Percentiles rank a stretch among this genome's conserved stretches.
These are phyloP conservation scores for Tangara arthus DNA, from an alignment of 2,797 vertebrate species.

Conservation along the genomic window DNA sequence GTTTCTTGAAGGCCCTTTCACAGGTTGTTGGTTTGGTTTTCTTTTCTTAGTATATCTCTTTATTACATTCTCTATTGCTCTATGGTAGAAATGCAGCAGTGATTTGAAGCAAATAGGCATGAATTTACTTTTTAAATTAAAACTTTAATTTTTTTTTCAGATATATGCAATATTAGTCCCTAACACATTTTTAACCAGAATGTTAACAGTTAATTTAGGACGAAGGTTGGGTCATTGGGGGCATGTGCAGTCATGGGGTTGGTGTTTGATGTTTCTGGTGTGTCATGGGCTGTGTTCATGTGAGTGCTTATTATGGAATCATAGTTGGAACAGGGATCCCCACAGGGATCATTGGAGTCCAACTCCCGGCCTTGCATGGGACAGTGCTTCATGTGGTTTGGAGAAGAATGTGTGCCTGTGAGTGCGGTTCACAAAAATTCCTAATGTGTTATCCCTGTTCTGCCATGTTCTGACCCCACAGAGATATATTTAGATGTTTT, in stretches of 20 bases:
- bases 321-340: background rate
- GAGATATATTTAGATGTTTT: background rate
- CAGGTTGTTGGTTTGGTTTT: background rate
- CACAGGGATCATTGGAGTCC: background rate
- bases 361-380: background rate
- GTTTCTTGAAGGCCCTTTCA: background rate
- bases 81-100: rapidly evolving
- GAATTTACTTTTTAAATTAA: background rate
- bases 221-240: background rate
- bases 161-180: background rate
- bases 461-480: background rate
- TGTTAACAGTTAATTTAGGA: background rate
- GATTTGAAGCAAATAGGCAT: background rate
- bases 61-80: background rate
- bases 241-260: background rate
- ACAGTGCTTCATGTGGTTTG: background rate
- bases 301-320: background rate
- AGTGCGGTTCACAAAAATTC: background rate
- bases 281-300: background rate
- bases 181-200: background rate
- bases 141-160: background rate
- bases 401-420: background rate
- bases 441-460: background rate
- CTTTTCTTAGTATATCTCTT: background rate
- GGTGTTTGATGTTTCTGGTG: background rate